Conservation (phyloP, 2,888 invertebrate species). For the Hyposoter didymator region DNA sequence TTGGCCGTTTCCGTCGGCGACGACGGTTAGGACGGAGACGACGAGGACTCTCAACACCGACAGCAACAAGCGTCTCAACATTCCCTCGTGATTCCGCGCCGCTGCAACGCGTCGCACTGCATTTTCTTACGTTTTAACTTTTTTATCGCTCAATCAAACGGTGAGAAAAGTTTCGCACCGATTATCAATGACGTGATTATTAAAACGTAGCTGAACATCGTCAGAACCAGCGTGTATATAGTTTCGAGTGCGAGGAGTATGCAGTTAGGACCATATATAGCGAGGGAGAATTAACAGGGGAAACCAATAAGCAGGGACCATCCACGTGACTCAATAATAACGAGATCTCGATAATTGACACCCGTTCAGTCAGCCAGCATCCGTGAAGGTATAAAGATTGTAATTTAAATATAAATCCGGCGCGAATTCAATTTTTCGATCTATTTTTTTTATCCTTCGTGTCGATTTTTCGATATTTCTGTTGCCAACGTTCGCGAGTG, state of each 20-base stretch:
- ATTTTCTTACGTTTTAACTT: neutral
- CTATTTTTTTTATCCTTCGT: neutral
- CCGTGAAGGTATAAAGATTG: conserved; percentile 3
- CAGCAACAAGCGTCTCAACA: conserved; percentile 14
- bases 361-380: conserved; percentile 9
- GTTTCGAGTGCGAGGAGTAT: neutral
- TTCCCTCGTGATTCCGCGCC: conserved; percentile 18
- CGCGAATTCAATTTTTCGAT: neutral
- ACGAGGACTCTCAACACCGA: neutral
- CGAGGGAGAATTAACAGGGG: neutral
- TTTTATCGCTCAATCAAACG: conserved; percentile 1
- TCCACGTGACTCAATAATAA: conserved; percentile 52
- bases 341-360: conserved; percentile 8
- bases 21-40: conserved; percentile 29
- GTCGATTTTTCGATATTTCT: neutral
- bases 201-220: neutral
- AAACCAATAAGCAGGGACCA: conserved; percentile 56
- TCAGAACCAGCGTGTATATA: neutral
- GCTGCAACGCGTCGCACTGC: conserved; percentile 7
- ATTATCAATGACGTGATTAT: neutral
- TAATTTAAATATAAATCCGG: neutral
- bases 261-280: neutral
- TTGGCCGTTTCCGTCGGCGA: conserved; percentile 9
- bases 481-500: neutral
- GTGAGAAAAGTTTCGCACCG: neutral